Evolutionary conservation across 2,113 vertebrate species (phyloP).

Genomic region (Vireo altiloquus): DNA sequence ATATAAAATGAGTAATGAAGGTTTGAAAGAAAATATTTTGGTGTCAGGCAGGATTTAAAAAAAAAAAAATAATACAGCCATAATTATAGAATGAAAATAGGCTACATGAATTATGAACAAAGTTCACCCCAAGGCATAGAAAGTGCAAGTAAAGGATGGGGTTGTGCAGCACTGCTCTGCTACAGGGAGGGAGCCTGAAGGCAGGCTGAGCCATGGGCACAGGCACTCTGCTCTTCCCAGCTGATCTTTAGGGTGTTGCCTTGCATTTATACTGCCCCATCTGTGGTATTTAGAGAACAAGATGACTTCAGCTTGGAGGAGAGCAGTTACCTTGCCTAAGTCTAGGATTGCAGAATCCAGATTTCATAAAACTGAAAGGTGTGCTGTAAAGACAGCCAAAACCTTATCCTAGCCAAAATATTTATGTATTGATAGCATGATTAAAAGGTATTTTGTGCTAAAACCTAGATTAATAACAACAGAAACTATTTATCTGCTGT

Average conservation of each 20-base stretch:
- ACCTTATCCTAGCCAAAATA: background rate
- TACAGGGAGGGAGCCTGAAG: background rate
- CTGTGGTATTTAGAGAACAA: background rate
- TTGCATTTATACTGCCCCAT: background rate
- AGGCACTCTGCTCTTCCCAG: background rate
- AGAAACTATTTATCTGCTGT: conserved; percentile 55
- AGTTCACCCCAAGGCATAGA: background rate
- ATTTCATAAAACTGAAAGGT: background rate
- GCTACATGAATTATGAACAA: background rate
- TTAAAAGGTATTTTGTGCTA: conserved; percentile 28
- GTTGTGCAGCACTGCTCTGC: background rate
- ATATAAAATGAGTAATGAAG: background rate
- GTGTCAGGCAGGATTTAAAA: background rate
- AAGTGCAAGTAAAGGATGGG: background rate
- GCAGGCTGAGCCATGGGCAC: background rate
- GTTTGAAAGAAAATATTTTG: background rate
- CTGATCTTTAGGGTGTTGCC: background rate
- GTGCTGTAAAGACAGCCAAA: background rate
- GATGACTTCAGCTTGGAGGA: background rate
- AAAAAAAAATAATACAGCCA: background rate
- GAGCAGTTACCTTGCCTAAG: background rate
- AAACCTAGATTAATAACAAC: conserved; percentile 34
- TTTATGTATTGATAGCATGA: conserved; percentile 1
- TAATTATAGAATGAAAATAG: background rate
- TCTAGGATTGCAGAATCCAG: background rate